A percentile compares a stretch with the other conserved stretches of the same genome.
These are phyloP conservation scores for Stenchaetothrips biformis DNA, from an alignment of 2,888 invertebrate genomes.

Conservation along the genomic window DNA sequence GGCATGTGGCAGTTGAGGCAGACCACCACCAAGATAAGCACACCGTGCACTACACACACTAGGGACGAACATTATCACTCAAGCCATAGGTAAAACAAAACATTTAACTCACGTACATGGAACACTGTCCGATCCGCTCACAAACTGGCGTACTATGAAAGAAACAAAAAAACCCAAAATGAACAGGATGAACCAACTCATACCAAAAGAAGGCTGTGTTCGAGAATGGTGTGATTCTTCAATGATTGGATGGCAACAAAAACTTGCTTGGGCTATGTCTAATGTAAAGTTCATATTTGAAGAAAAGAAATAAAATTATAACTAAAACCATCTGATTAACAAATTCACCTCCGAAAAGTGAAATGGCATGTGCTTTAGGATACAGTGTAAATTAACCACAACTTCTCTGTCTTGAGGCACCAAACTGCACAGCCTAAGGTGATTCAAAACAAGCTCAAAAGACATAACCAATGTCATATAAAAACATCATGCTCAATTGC, in stretches of 20 bases:
- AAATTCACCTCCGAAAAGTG: neutral
- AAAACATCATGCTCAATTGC: neutral
- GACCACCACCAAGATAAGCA: constrained; percentile 1
- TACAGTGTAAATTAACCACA: neutral
- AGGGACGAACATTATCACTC: constrained; percentile 13
- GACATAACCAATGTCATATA: neutral
- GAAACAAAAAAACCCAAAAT: constrained; percentile 38
- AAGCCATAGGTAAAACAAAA: constrained; percentile 7
- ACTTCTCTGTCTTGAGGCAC: neutral
- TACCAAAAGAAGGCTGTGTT: neutral
- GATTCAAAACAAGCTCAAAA: neutral
- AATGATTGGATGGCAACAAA: neutral
- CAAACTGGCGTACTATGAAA: constrained; percentile 44
- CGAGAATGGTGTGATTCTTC: no score
- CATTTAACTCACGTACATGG: constrained; percentile 42
- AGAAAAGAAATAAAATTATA: constrained; percentile 33
- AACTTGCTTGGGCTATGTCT: constrained; percentile 6
- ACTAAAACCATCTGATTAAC: constrained; percentile 32
- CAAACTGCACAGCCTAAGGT: constrained; percentile 19
- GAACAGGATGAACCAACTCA: neutral
- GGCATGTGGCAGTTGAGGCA: neutral
- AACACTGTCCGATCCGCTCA: constrained; percentile 43
- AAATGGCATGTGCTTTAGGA: constrained; percentile 13
- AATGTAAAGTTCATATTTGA: constrained; percentile 24
- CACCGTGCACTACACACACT: constrained; percentile 20